These are phyloP conservation scores for Actinia equina DNA, from an alignment of 64 coral and sea anemone species.

Conservation along the genomic window DNA sequence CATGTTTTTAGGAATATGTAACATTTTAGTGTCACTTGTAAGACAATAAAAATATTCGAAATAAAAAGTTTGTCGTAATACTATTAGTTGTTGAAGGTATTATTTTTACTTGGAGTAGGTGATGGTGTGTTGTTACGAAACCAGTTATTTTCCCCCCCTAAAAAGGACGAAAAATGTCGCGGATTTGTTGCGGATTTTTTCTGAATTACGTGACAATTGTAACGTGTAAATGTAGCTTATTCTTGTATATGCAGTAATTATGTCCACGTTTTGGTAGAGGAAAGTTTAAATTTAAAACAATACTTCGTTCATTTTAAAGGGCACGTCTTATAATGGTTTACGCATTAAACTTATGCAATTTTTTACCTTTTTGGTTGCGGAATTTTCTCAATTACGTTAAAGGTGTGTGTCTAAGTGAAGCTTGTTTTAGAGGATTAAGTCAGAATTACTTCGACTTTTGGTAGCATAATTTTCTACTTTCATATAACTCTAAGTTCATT, in stretches of 20 bases:
- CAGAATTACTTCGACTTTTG: neutral
- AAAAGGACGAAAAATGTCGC: too few relatives aligned
- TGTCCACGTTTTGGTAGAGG: neutral
- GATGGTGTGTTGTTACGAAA: too few relatives aligned
- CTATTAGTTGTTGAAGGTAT: too few relatives aligned
- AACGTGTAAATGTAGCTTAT: neutral
- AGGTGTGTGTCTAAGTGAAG: neutral
- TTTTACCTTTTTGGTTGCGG: neutral
- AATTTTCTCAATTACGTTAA: neutral
- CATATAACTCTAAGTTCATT: neutral
- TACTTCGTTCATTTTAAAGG: neutral
- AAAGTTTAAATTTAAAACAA: neutral
- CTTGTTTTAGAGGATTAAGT: neutral
- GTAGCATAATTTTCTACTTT: neutral
- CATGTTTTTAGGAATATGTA: too few relatives aligned
- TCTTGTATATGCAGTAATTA: neutral
- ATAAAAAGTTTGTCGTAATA: neutral
- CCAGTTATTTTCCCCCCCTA: neutral
- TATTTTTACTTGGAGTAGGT: too few relatives aligned
- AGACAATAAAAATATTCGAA: neutral
- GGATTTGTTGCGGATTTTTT: neutral
- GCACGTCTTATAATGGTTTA: neutral
- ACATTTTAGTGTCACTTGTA: too few relatives aligned
- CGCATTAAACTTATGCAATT: neutral
- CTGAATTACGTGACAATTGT: neutral